Evolutionary conservation across 2,797 vertebrate species (phyloP).

Genomic region (Pristis pectinata): DNA sequence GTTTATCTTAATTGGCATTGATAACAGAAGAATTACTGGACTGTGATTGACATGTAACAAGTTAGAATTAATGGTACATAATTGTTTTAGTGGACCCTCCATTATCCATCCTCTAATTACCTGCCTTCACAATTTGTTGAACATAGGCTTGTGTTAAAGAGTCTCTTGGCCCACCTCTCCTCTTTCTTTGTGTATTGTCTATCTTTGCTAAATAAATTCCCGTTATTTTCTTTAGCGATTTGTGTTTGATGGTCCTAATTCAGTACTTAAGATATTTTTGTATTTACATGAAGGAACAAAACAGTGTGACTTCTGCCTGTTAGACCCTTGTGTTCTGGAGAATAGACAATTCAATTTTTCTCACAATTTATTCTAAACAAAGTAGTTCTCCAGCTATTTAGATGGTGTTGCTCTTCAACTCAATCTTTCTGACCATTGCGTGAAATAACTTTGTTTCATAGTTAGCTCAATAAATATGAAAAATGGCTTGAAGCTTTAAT

Average conservation of each 20-base stretch:
- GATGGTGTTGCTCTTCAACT: neutral
- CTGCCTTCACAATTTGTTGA: neutral
- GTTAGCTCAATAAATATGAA: neutral
- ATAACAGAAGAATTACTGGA: neutral
- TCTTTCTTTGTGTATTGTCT: neutral
- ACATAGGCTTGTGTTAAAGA: neutral
- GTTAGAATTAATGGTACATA: neutral
- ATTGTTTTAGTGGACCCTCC: neutral
- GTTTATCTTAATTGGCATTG: conserved; percentile 27
- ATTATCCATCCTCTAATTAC: neutral
- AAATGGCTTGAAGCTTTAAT: neutral
- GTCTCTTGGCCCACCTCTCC: neutral
- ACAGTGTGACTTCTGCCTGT: neutral
- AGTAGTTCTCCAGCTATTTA: neutral
- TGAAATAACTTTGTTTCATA: neutral
- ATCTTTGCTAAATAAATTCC: neutral
- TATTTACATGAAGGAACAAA: neutral
- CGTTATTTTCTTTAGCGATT: neutral
- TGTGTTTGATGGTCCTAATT: neutral
- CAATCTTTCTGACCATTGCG: neutral
- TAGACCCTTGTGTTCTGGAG: neutral
- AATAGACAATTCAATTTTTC: neutral
- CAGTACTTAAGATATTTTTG: neutral
- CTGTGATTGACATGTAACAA: neutral
- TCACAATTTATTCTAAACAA: neutral